A percentile compares a stretch with the other conserved stretches of the same genome.
These are phyloP conservation scores for Sialia sialis DNA, from an alignment of 2,113 vertebrate genomes.

Conservation along the genomic window DNA sequence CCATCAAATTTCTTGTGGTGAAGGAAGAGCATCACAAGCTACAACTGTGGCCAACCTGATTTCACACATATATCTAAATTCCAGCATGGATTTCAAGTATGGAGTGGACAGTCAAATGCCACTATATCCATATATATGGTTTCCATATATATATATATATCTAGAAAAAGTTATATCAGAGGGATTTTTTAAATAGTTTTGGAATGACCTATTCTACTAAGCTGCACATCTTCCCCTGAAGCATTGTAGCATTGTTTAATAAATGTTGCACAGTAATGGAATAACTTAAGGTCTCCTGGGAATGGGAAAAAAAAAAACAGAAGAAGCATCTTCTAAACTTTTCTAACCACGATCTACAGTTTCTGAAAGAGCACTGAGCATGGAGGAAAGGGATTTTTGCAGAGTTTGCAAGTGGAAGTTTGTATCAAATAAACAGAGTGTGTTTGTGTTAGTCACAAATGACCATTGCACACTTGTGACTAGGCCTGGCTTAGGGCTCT, in stretches of 20 bases:
- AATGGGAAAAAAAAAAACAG: not conserved
- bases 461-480: accelerated
- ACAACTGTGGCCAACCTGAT: not conserved
- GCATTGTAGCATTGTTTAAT: not conserved
- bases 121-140: not conserved
- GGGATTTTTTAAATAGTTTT: not conserved
- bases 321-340: not conserved
- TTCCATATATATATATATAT: not conserved
- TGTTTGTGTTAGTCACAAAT: not conserved
- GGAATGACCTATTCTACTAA: not conserved
- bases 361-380: not conserved
- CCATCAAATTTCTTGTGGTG: accelerated
- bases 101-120: not conserved
- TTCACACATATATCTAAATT: accelerated
- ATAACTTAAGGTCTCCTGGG: not conserved
- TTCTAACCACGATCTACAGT: not conserved
- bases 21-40: not conserved
- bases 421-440: not conserved
- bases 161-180: not conserved
- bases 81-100: not conserved
- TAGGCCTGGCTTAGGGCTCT: not conserved
- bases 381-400: not conserved
- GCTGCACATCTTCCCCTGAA: not conserved
- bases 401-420: not conserved
- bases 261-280: not conserved